Base-by-base conservation (phyloP, 2,888 invertebrate species). In the Agrenia bidenticulata region DNA sequence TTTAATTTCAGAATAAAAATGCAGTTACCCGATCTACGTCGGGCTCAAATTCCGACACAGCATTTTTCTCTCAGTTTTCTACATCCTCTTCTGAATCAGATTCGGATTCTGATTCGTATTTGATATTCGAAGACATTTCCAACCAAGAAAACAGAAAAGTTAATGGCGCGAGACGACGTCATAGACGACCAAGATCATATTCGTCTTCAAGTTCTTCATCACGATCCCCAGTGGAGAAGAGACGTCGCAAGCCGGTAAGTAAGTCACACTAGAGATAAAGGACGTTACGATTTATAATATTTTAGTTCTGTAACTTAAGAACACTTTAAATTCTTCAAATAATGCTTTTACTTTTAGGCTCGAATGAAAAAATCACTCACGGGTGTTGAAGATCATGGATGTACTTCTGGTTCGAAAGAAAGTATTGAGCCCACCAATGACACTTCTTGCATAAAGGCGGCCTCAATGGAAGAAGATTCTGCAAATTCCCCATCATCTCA, bases 51-150 rank as follows among this genome's bases (percentile, higher is more conserved):
- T 70, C 73, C 11, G 75, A 72, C 51, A 64, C 72, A 58, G 69
- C 72, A 26, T 75, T 73, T 63, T 75, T 72, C 56, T 75, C 75
- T 41, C 70, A 73, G 26, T 67, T 73, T 49, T 69, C 75, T n/a
- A 73, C 73, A 13, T 73, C 75, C 21, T 70, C 73, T 21, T 75
- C 75, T 13, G 75, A 75, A 27, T 75, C 75, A 9, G 74, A 74
- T 53, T 62, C 62, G 15, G 70, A 70, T 54, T 69, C 69, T 53
- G 69, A 69, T 41, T 53, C 65, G 51, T 65, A 63, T 61, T 57
- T 67, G 61, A 67, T 67, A 61, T 71, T 71, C 64, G 69, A 69
- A 53, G 69, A 72, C 39, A 66, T 72, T 24, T 66, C 63, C 24
- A 65, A 66, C 37, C 66, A 69, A 24, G 65, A 50, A 45, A 67